Base-by-base conservation (phyloP, 2,888 invertebrate species). In the Protodeltote pygarga region DNA sequence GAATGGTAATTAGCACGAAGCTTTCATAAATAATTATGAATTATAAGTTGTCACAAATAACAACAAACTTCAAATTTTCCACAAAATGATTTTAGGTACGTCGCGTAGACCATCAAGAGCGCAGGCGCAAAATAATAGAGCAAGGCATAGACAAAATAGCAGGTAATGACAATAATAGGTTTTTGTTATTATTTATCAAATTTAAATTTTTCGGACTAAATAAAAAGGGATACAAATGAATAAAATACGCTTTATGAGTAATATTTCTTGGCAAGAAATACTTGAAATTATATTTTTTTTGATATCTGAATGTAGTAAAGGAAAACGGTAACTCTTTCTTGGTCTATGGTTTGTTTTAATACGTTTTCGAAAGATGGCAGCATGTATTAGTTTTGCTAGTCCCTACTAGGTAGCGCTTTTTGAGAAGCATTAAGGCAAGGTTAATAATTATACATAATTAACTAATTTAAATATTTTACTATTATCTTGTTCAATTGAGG, bases 121-220 rank as follows among this genome's bases (percentile, higher is more conserved):
- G 92, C 92, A 92, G 87, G 92, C 92, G 92, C 92, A 89, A 89
- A 90, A 92, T 88, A 90, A 90, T 89, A 91, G 87, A 90, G 84
- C 68, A 77, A 72, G 64, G 75, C 89, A 92, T 89, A 90, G 90
- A 90, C 86, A 82, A 87, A 71, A 73, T 53, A 62, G 57, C 54
- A 69, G 66, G 64, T 64, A 53, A 66, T 54, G 51, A 60, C 66
- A 54, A 66, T 49, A 63, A 38, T 57, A 61, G 47, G 27, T 35
- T 42, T 45, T 42, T 46, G 28, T 44, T 54, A 28, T 35, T 34
- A 38, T 10, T 4, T 15, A 17, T 11, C 15, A 25, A 2, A 8
- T 10, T 13, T 5, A 25, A n/a, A 34, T 32, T 0, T 39, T 34
- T 44, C 33, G 8, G 2, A 9, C 5, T 1, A 11, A 11, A 2